These are phyloP conservation scores for Trogon melanurus DNA, from an alignment of 2,113 vertebrate genomes.

Conservation along the genomic window DNA sequence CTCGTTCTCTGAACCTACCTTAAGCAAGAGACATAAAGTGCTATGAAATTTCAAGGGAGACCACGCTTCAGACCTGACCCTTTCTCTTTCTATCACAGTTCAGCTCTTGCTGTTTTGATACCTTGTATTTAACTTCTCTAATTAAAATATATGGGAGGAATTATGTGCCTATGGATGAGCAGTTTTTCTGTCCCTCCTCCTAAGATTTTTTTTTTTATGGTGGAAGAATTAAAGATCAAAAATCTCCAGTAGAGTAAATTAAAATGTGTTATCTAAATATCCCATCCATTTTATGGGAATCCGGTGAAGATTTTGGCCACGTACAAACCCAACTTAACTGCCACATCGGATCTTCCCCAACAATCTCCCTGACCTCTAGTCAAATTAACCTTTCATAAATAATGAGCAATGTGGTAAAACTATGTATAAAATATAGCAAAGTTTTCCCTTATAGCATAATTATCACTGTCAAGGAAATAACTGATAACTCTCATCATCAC, in stretches of 20 bases:
- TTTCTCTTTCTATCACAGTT: background rate
- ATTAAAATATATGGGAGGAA: background rate
- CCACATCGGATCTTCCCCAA: background rate
- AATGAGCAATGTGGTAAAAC: background rate
- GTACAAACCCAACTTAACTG: background rate
- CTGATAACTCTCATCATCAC: background rate
- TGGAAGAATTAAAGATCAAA: background rate
- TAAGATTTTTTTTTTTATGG: background rate
- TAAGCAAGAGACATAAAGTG: background rate
- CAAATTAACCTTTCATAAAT: background rate
- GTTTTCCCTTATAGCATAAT: background rate
- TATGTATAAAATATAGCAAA: background rate
- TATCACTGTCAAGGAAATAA: background rate
- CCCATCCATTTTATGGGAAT: background rate
- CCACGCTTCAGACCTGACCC: background rate
- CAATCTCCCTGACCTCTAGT: background rate
- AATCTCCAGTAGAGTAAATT: background rate
- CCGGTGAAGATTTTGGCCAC: background rate
- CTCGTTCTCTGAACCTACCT: background rate
- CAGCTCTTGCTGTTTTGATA: background rate
- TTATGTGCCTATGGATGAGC: background rate
- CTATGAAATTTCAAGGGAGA: background rate
- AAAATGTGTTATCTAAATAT: background rate
- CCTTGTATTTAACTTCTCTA: background rate
- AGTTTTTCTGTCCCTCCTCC: background rate